Conservation (phyloP, 2,888 invertebrate genomes). For the Dendrolimus houi region DNA sequence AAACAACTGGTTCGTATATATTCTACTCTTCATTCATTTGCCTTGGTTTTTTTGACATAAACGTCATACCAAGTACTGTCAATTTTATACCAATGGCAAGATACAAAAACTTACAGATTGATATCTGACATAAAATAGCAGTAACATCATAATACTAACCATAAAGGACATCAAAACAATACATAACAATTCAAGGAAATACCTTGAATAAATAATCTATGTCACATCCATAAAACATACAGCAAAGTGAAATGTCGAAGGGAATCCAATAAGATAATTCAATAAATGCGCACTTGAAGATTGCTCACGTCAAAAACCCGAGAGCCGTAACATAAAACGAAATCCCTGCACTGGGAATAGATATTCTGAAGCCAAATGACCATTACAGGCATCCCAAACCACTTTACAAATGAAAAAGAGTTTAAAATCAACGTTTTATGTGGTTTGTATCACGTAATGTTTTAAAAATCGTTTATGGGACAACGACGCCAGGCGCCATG, state of each 20-base stretch:
- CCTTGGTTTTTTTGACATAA: too few species aligned
- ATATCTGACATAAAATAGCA: too few species aligned
- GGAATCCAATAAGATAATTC: not conserved
- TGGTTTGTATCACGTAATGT: too few species aligned
- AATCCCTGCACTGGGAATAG: slow-evolving; percentile 1
- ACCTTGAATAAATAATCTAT: not conserved
- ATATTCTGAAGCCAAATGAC: slow-evolving; percentile 19
- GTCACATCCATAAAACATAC: not conserved
- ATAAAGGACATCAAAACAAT: not conserved
- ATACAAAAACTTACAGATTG: too few species aligned
- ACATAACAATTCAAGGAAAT: not conserved
- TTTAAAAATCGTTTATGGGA: slow-evolving; percentile 42
- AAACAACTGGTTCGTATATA: too few species aligned
- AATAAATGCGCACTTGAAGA: not conserved
- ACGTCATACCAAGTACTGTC: too few species aligned
- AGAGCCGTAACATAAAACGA: not conserved
- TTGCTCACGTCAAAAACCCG: not conserved
- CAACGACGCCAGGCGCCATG: slow-evolving; percentile 41
- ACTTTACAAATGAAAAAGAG: slow-evolving; percentile 26
- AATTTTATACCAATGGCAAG: too few species aligned
- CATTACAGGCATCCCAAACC: slow-evolving; percentile 13
- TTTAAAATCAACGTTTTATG: slow-evolving; percentile 13
- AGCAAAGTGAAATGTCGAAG: not conserved
- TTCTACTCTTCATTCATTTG: too few species aligned
- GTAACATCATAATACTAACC: too few species aligned